Conservation (phyloP, 2,797 vertebrate genomes). For the Streptopelia turtur region DNA sequence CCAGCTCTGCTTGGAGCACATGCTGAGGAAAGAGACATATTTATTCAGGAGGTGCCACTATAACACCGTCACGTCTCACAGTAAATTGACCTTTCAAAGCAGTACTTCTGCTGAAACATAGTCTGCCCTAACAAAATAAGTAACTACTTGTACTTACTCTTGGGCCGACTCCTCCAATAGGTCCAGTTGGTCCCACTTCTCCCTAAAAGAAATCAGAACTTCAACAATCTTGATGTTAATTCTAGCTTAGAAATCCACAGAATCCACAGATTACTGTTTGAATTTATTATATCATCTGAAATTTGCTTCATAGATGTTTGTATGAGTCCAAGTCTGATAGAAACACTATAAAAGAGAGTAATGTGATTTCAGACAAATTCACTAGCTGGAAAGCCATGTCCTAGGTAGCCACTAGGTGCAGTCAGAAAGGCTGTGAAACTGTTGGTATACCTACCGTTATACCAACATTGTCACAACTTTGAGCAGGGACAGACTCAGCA, state of each 20-base stretch:
- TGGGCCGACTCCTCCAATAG: constrained; percentile 85
- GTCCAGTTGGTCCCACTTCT: constrained; percentile 90
- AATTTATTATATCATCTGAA: not conserved
- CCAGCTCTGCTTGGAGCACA: not conserved
- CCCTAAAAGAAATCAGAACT: constrained; percentile 82
- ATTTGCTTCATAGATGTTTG: not conserved
- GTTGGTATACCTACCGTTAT: not conserved
- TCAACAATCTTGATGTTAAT: not conserved
- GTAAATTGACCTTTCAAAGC: not conserved
- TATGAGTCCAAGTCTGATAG: not conserved
- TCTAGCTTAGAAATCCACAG: not conserved
- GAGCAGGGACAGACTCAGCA: not conserved
- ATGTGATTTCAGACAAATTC: not conserved
- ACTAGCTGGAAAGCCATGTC: not conserved
- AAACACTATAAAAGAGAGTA: not conserved
- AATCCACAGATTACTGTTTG: not conserved
- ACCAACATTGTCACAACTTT: not conserved
- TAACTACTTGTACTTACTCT: constrained; percentile 81
- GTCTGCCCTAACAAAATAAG: not conserved
- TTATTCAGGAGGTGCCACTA: not conserved
- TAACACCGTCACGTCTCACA: not conserved
- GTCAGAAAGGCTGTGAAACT: not conserved
- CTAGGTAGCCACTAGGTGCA: not conserved
- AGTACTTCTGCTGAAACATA: not conserved
- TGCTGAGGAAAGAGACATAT: not conserved